Conservation (phyloP, 2,797 vertebrate genomes). For the Meriones psammophilus region DNA sequence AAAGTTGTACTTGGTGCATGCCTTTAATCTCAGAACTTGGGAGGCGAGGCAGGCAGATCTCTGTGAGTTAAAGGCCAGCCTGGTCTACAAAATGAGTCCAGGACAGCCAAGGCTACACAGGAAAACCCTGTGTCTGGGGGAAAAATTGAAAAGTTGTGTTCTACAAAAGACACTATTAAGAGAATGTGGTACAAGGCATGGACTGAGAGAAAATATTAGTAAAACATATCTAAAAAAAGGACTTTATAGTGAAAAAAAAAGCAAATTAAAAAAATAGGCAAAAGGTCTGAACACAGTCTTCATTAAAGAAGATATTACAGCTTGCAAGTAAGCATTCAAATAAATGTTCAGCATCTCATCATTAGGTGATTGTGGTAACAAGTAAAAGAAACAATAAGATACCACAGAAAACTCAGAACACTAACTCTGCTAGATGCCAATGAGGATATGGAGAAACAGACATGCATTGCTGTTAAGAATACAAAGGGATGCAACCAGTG, state of each 20-base stretch:
- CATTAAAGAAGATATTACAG: neutral
- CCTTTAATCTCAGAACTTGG: too few relatives aligned
- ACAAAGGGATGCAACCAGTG: neutral
- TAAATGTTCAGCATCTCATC: neutral
- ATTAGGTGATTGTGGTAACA: neutral
- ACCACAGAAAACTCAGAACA: neutral
- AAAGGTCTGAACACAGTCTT: neutral
- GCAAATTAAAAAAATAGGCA: neutral
- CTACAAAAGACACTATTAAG: conserved; percentile 13
- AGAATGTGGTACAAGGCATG: neutral
- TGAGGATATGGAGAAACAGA: neutral
- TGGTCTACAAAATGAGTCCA: too few relatives aligned
- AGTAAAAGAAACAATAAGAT: neutral
- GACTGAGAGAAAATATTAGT: conserved; percentile 10
- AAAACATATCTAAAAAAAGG: conserved; percentile 20
- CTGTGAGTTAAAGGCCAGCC: too few relatives aligned
- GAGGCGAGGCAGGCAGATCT: too few relatives aligned
- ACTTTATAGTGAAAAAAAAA: neutral
- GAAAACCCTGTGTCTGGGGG: too few relatives aligned
- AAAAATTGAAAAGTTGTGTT: conserved; percentile 5
- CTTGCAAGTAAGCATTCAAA: neutral
- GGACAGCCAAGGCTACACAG: too few relatives aligned
- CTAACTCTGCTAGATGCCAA: neutral
- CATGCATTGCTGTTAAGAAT: neutral
- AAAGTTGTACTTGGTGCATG: neutral